These are phyloP conservation scores for Rhodophaea formosa DNA, from an alignment of 2,888 invertebrate species.

Conservation along the genomic window DNA sequence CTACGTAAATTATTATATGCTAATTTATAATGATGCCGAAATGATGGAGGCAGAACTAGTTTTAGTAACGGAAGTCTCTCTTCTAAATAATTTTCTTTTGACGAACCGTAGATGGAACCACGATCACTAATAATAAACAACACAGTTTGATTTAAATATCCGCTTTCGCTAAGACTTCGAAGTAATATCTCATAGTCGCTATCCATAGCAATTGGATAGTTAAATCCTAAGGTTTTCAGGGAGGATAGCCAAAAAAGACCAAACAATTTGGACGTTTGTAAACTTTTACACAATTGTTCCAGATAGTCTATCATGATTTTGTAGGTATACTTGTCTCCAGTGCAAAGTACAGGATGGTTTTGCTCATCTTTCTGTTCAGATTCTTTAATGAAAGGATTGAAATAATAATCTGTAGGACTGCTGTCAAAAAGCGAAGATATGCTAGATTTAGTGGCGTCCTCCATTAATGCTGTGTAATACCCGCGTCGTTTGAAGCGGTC, in stretches of 20 bases:
- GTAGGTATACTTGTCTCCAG: slow-evolving; percentile 83
- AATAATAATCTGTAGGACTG: slow-evolving; percentile 90
- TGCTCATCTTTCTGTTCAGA: slow-evolving; percentile 67
- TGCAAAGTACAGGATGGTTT: slow-evolving; percentile 81
- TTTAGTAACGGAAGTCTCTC: slow-evolving; percentile 91
- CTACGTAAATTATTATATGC: slow-evolving; percentile 82
- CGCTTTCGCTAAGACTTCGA: slow-evolving; percentile 59
- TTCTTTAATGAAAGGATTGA: slow-evolving; percentile 84
- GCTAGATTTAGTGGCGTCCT: slow-evolving; percentile 83
- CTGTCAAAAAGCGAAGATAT: slow-evolving; percentile 59
- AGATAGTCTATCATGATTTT: slow-evolving; percentile 86
- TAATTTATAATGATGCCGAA: slow-evolving; percentile 79
- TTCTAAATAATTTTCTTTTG: slow-evolving; percentile 90
- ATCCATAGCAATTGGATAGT: slow-evolving; percentile 87
- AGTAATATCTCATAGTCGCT: slow-evolving; percentile 79
- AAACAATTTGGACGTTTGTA: slow-evolving; percentile 83
- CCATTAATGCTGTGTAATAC: slow-evolving; percentile 87
- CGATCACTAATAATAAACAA: slow-evolving; percentile 91
- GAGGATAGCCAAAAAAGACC: slow-evolving; percentile 90
- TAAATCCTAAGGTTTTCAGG: slow-evolving; percentile 88
- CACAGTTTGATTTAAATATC: slow-evolving; percentile 83
- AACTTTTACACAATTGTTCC: slow-evolving; percentile 78
- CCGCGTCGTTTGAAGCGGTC: slow-evolving; percentile 85
- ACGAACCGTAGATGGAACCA: slow-evolving; percentile 89
- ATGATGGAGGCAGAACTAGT: slow-evolving; percentile 85